phyloP scores from a whole-genome alignment of 2,113 vertebrate genomes.

The Corythornis madagascariensis region DNA sequence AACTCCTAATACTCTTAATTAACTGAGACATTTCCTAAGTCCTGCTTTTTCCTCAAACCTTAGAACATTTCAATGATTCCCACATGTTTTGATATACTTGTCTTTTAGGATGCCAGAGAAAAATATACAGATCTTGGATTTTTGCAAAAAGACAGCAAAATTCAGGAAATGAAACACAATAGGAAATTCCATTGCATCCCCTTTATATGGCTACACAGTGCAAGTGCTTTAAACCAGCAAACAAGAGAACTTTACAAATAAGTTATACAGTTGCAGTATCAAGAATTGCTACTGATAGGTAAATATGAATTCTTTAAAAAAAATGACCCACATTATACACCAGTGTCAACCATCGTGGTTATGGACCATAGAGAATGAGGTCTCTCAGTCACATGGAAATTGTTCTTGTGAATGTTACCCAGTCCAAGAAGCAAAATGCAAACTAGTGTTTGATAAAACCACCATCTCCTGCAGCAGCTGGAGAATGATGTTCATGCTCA shows the following conservation, averaged over 20 bases:
- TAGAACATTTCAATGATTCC: background rate
- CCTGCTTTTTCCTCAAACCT: background rate
- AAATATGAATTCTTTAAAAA: background rate
- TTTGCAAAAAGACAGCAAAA: background rate
- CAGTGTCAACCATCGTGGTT: background rate
- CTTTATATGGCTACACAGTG: background rate
- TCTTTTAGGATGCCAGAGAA: background rate
- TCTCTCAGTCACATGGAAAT: background rate
- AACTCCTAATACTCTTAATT: background rate
- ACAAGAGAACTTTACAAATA: background rate
- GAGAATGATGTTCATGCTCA: background rate
- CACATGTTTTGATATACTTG: background rate
- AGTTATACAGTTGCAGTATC: background rate
- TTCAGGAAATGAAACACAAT: background rate
- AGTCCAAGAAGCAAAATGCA: background rate
- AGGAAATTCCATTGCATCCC: background rate
- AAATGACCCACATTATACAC: background rate
- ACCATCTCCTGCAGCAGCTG: background rate
- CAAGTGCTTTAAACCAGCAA: background rate
- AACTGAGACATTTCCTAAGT: background rate
- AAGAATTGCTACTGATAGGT: background rate
- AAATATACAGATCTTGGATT: background rate
- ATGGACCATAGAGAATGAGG: background rate
- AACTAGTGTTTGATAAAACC: background rate
- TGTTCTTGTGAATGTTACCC: background rate